Evolutionary conservation across 2,797 vertebrate species (phyloP).

Genomic region (Microctenopoma lineatum): DNA sequence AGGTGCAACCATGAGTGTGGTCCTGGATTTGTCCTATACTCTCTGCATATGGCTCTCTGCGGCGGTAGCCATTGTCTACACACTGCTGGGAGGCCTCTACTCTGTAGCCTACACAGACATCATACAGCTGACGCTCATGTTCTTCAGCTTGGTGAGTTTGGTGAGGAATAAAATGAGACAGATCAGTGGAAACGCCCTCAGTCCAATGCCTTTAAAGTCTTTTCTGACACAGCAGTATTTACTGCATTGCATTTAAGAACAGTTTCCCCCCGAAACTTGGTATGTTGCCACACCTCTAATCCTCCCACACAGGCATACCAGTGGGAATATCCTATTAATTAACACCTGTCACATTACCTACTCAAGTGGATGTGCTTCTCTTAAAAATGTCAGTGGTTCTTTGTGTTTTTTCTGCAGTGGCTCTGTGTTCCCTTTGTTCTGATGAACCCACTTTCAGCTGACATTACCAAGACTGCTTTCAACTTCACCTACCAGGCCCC

Average conservation of each 20-base stretch:
- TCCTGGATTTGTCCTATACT: slow-evolving; percentile 76
- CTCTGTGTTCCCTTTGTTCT: slow-evolving; percentile 81
- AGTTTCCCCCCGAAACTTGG: not conserved
- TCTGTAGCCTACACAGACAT: slow-evolving; percentile 79
- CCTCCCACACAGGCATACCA: not conserved
- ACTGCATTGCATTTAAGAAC: not conserved
- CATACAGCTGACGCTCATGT: slow-evolving; percentile 82
- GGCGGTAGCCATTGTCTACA: slow-evolving; percentile 80
- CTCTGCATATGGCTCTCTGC: slow-evolving; percentile 80
- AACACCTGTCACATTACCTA: not conserved
- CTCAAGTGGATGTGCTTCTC: not conserved
- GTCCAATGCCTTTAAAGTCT: not conserved
- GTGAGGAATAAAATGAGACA: not conserved
- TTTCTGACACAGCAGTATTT: too few relatives aligned
- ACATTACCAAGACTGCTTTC: slow-evolving; percentile 78
- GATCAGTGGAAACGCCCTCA: not conserved
- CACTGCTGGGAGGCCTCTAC: slow-evolving; percentile 84
- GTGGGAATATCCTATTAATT: not conserved
- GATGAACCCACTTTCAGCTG: slow-evolving; percentile 69
- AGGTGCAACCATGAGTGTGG: slow-evolving; percentile 83
- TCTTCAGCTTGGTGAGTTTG: slow-evolving; percentile 78
- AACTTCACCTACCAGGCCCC: slow-evolving; percentile 76
- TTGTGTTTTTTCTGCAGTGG: slow-evolving; percentile 54
- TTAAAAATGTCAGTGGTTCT: not conserved
- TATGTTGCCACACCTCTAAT: not conserved